A percentile compares a stretch with the other conserved stretches of the same genome.
These are phyloP conservation scores for Phrynosoma blainvillii DNA, from an alignment of 2,113 vertebrate species.

Conservation along the genomic window DNA sequence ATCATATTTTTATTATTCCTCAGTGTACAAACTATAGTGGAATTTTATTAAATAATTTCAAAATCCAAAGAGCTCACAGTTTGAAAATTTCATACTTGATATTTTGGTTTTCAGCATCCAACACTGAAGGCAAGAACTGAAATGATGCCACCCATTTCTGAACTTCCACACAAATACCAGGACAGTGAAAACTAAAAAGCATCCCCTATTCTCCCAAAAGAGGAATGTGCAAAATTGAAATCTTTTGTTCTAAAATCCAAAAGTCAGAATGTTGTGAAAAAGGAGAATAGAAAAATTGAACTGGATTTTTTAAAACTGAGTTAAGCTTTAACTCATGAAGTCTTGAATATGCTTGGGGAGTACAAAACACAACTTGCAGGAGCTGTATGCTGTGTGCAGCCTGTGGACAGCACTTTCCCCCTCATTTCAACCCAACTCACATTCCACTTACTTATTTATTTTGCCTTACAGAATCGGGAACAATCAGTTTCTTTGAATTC, in stretches of 20 bases:
- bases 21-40: neutral
- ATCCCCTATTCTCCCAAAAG: neutral
- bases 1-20: neutral
- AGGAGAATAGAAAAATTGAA: neutral
- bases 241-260: neutral
- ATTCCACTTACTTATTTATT: neutral
- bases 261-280: neutral
- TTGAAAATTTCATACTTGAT: neutral
- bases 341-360: too few relatives aligned
- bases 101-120: neutral
- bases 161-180: neutral
- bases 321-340: neutral
- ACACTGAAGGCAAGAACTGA: neutral
- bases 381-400: too few relatives aligned
- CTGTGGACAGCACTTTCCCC: too few relatives aligned
- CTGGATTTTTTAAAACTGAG: neutral
- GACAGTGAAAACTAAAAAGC: neutral
- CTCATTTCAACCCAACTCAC: neutral
- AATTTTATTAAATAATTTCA: neutral
- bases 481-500: constrained; percentile 8
- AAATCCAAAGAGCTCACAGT: neutral
- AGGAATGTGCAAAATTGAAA: neutral
- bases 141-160: neutral
- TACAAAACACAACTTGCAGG: too few relatives aligned
- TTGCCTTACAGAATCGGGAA: neutral